Base-by-base conservation (phyloP, 2,888 invertebrate species). In the Lasioglossum lativentre region DNA sequence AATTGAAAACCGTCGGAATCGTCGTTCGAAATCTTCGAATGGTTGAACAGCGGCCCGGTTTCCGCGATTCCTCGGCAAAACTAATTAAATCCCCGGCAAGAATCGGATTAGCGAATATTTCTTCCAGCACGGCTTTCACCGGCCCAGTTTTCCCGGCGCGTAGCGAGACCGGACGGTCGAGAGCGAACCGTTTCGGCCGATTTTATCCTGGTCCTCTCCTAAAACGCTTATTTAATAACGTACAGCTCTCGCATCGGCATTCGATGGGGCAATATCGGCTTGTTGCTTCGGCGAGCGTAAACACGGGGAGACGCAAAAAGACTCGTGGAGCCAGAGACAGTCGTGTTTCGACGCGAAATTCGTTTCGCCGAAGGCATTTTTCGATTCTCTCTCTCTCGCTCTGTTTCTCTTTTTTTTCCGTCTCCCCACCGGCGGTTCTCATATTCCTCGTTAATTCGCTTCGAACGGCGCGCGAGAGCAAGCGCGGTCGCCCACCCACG, bases 151-250 rank as follows among this genome's bases (percentile, higher is more conserved):
- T 3, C 19, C 16, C 66, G 66, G 30, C 19, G 23, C 0, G 63
- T 4, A 34, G 3, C 34, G 19, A 19, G n/a, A n/a, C n/a, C n/a
- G n/a, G n/a, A 34, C 23, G 34, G 66, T 19, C 34, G 8, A 0
- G 19, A 0, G 19, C 23, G 66, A 16, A 66, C 19, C 66, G 23
- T 38, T 66, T 23, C 66, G 23, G 6, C 66, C 66, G 66, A 14
- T 66, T 66, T 66, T 38, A 66, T 34, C 38, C 66, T 34, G 66
- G 19, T 4, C 34, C 66, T 34, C 66, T 34, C 19, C 23, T 66
- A 34, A 56, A 73, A 30, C 75, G 72, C 45, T 83, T 80, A 80
- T 77, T 81, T 83, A 68, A 83, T 81, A 83, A 81, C 76, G 76
- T 45, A 27, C 63, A n/a, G 47, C 34, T 52, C 75, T 52, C 75